Conservation (phyloP, 1,140 invertebrate species). For the Bombus soroeensis region DNA sequence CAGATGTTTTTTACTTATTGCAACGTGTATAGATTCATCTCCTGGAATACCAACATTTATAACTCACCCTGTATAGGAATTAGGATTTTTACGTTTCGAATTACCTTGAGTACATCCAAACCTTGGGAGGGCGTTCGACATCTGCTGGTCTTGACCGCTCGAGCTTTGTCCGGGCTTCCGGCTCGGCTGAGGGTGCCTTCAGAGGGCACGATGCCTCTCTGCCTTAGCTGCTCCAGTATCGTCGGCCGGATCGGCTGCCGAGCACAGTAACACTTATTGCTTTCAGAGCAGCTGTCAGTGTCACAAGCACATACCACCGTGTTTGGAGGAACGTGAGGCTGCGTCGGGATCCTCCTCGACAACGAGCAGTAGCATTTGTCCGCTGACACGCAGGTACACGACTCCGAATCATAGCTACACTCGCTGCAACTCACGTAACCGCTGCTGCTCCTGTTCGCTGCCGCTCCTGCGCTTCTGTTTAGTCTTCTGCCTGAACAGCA, state of each 20-base stretch:
- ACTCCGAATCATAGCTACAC: constrained; percentile 91
- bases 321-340: constrained; percentile 62
- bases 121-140: constrained; percentile 82
- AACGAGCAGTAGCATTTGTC: constrained; percentile 91
- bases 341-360: constrained; percentile 68
- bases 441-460: constrained; percentile 81
- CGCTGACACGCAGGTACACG: constrained; percentile 88
- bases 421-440: constrained; percentile 93
- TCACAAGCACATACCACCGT: constrained; percentile 87
- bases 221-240: constrained; percentile 83
- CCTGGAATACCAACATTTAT: too few species aligned
- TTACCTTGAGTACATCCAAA: constrained; percentile 83
- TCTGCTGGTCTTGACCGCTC: constrained; percentile 57
- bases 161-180: constrained; percentile 72
- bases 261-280: constrained; percentile 94
- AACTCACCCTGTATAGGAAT: neutral
- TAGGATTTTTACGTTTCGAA: neutral
- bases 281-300: constrained; percentile 93
- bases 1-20: too few species aligned
- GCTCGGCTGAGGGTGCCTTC: constrained; percentile 81
- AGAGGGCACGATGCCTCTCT: constrained; percentile 83
- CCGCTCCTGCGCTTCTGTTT: constrained; percentile 65
- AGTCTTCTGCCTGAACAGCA: constrained; percentile 72
- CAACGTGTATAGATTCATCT: too few species aligned
- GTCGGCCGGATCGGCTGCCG: constrained; percentile 78